phyloP scores from a whole-genome alignment of 2,113 vertebrate genomes.

The Pluvianellus socialis region DNA sequence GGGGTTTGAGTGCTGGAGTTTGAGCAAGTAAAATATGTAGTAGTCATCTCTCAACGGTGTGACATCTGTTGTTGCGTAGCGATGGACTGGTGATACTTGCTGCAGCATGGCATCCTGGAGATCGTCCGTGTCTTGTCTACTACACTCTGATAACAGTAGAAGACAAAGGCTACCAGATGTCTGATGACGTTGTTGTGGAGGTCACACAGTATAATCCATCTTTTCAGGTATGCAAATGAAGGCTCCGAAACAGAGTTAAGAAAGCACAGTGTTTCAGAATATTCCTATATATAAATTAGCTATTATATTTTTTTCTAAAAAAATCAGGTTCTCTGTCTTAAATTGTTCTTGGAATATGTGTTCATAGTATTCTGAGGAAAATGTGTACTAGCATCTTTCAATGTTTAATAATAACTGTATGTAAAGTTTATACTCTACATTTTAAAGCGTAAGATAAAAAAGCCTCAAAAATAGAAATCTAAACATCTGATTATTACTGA shows the following conservation, averaged over 20 bases:
- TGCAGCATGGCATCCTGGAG: slow-evolving; percentile 89
- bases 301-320: background rate
- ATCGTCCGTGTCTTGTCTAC: slow-evolving; percentile 87
- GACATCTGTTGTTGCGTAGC: slow-evolving; percentile 63
- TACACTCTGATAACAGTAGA: slow-evolving; percentile 89
- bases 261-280: background rate
- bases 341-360: background rate
- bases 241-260: background rate
- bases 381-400: background rate
- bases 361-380: background rate
- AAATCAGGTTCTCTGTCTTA: background rate
- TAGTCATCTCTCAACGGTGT: background rate
- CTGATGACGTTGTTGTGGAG: slow-evolving; percentile 87
- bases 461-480: background rate
- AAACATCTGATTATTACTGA: background rate
- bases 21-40: background rate
- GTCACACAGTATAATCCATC: slow-evolving; percentile 90
- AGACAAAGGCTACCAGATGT: slow-evolving; percentile 79
- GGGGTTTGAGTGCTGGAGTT: background rate
- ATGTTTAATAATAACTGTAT: background rate
- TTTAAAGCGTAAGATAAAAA: background rate
- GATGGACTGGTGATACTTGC: slow-evolving; percentile 89
- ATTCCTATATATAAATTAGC: background rate
- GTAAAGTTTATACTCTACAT: background rate
- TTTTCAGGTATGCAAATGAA: slow-evolving; percentile 83